Conservation (phyloP, 2,888 invertebrate genomes). For the Hydrotaea cyrtoneurina region DNA sequence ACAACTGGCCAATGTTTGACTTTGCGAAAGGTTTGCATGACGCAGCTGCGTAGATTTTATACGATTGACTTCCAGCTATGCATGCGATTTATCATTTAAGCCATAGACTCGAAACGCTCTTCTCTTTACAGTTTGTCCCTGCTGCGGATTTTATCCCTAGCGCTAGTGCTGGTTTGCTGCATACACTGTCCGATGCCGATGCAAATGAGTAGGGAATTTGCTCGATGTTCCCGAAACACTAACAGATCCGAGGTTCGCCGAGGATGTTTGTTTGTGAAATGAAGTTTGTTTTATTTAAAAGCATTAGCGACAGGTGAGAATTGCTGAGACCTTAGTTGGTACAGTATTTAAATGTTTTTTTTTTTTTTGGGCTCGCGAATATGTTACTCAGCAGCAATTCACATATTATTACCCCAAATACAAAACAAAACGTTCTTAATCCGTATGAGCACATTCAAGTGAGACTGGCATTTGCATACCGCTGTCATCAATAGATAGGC, state of each 20-base stretch:
- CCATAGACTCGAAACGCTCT: not conserved
- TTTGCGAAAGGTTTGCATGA: slow-evolving; percentile 63
- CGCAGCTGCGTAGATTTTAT: slow-evolving; percentile 66
- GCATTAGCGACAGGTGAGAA: no score
- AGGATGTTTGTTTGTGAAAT: no score
- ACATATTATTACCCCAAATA: no score
- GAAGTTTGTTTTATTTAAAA: slow-evolving; percentile 41
- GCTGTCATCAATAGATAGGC: no score
- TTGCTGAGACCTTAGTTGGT: no score
- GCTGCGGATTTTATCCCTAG: not conserved
- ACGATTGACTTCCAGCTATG: slow-evolving; percentile 64
- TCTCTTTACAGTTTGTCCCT: not conserved
- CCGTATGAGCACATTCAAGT: no score
- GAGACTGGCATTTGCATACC: no score
- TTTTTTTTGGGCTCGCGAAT: not conserved
- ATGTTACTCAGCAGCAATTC: no score
- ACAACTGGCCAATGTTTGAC: slow-evolving; percentile 14
- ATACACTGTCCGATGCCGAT: slow-evolving; percentile 51
- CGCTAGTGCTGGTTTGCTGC: not conserved
- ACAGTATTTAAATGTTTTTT: no score
- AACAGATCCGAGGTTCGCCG: no score
- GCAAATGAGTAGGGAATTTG: slow-evolving; percentile 46
- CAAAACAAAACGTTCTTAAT: no score
- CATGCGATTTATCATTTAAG: slow-evolving; percentile 67
- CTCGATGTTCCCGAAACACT: not conserved